Evolutionary conservation across 2,797 vertebrate species (phyloP).

Genomic region (Leptatherina wallacei): DNA sequence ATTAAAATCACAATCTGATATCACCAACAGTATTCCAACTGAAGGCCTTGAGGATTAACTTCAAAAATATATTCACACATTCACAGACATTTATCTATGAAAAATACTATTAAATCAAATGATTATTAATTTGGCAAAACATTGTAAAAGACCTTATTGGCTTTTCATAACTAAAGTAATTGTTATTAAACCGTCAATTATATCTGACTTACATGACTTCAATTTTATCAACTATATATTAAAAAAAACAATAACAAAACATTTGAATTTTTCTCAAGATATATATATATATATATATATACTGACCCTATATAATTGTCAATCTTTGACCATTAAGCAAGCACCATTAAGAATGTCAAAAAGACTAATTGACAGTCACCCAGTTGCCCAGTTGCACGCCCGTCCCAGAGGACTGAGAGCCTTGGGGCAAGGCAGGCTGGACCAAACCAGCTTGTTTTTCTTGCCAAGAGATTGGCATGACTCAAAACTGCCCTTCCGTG

Average conservation of each 20-base stretch:
- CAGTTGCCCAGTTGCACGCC: conserved; percentile 76
- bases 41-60: neutral
- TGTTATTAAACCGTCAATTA: no score
- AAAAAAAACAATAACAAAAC: neutral
- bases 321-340: conserved; percentile 46
- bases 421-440: conserved; percentile 69
- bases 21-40: neutral
- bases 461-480: conserved; percentile 66
- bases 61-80: neutral
- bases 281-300: no score
- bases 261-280: no score
- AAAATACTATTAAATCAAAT: neutral
- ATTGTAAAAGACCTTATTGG: no score
- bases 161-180: no score
- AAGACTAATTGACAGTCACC: conserved; percentile 77
- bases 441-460: conserved; percentile 66
- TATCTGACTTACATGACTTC: no score
- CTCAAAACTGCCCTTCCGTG: conserved; percentile 55
- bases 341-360: conserved; percentile 57
- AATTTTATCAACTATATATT: neutral
- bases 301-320: neutral
- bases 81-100: no score
- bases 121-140: neutral
- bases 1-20: neutral
- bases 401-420: conserved; percentile 77